Base-by-base conservation (phyloP, 2,797 vertebrate genomes). In the Dromococcyx pavoninus region DNA sequence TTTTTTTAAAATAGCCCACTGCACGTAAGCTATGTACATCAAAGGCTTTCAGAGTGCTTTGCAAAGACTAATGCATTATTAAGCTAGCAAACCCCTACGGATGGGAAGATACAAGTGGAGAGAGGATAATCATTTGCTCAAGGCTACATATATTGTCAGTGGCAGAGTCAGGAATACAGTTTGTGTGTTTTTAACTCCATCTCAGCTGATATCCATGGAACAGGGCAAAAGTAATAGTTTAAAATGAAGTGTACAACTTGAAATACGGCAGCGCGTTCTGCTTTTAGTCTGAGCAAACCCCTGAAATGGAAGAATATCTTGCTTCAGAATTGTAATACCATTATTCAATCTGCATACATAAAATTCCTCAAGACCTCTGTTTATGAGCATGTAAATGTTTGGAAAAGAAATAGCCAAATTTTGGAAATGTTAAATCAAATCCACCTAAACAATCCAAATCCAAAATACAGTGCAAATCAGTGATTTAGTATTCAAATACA, bases 21-120 rank as follows among this genome's bases (percentile, higher is more conserved):
- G 33, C 44, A 77, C 11, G 18, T 86, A 88, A 93, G 51, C 86
- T 65, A 4, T 37, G 62, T 48, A 75, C 51, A 72, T 88, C 66
- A 93, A 84, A 88, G 76, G 61, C 60, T 79, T 82, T 67, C 44
- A 78, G 70, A 88, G 30, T 74, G 76, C 75, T 83, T 77, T 80
- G 73, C 57, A 65, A 88, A 91, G 75, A 67, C 69, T 93, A 85
- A 87, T 88, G 75, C 75, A 86, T 89, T 94, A 88, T 71, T 81
- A 93, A 94, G 82, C 58, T 48, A 43, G 50, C 33, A 94, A 88
- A 65, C 27, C 79, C 73, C 73, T 60, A 9, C 5, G 62, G 73
- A 86, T 82, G 71, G 89, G 83, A 75, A 93, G 79, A 88, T 64
- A 43, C 35, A 94, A 78, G 50, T 14, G 85, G 48, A 81, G 51